A percentile compares a stretch with the other conserved stretches of the same genome.
phyloP scores from a whole-genome alignment of 2,888 invertebrate species.

The Hemaris fuciformis region DNA sequence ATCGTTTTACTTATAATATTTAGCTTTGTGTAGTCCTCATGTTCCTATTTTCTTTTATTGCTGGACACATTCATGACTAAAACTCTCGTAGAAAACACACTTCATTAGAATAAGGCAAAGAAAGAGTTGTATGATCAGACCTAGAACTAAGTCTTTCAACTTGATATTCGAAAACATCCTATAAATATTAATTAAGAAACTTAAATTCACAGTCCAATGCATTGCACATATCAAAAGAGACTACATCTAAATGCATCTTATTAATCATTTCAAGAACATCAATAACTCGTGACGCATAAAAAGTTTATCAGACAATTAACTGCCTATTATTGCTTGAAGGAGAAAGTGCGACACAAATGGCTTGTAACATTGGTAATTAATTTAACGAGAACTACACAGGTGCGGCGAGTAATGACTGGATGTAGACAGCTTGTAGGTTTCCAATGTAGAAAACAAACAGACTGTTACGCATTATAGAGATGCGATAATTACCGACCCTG shows the following conservation, averaged over 20 bases:
- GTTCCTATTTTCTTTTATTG: no score
- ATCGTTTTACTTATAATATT: no score
- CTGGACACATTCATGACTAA: no score
- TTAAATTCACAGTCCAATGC: no score
- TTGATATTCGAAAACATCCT: no score
- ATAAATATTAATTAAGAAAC: no score
- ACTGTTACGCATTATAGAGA: not conserved
- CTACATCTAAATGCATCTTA: not conserved
- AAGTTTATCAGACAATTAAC: not conserved
- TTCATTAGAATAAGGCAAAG: no score
- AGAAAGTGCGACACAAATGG: conserved; percentile 14
- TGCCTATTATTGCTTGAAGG: conserved; percentile 6
- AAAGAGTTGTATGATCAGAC: no score
- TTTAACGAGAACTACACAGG: conserved; percentile 23
- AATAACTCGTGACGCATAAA: not conserved
- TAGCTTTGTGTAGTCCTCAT: no score
- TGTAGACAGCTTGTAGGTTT: not conserved
- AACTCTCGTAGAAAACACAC: no score
- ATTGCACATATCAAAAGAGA: no score
- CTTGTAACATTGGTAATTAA: conserved; percentile 26
- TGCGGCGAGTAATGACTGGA: not conserved
- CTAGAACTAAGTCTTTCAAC: no score
- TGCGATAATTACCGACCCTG: not conserved
- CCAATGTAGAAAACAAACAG: not conserved
- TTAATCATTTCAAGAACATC: not conserved